Base-by-base conservation (phyloP, 2,888 invertebrate species). In the Orchestes rusci region DNA sequence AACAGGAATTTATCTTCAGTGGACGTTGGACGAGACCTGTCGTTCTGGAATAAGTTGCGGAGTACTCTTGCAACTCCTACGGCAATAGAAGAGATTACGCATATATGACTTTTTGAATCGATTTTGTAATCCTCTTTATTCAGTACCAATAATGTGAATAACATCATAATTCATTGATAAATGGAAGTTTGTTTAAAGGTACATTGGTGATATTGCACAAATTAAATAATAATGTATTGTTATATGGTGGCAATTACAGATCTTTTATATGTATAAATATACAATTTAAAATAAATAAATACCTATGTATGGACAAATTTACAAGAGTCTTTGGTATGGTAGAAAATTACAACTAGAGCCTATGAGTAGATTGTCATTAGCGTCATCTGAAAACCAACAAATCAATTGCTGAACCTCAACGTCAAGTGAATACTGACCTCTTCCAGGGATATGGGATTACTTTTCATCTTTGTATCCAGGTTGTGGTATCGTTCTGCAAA, bases 401-500 rank as follows among this genome's bases (percentile, higher is more conserved):
- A n/a, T n/a, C n/a, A n/a, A n/a, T n/a, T 12, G 20, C 38, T 45
- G 34, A 38, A 19, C 32, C 19, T 45, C 36, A 15, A 1, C 19
- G 8, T 20, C 16, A 16, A 16, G 31, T n/a, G 7, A 10, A 12
- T 12, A 34, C 69, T 63, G 63, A 81, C 81, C 73, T 83, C 82
- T 71, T 83, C 83, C 53, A 83, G 63, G 7, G 82, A 79, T 47
- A 82, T 68, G 29, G 82, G 82, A 65, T 80, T 83, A 49, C 77
- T 76, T 65, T 82, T 82, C 70, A 80, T 73, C 70, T 82, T 82
- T 28, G 79, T 75, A 60, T 83, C 82, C 53, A 84, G 71, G 58
- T 74, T 79, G 58, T 80, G 80, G 65, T 77, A 80, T 47, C 82
- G 66, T 60, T 83, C 82, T 82, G 72, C 36, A 67, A 54, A 18